These are phyloP conservation scores for Heliconius nattereri DNA, from an alignment of 1,140 invertebrate species.

Conservation along the genomic window DNA sequence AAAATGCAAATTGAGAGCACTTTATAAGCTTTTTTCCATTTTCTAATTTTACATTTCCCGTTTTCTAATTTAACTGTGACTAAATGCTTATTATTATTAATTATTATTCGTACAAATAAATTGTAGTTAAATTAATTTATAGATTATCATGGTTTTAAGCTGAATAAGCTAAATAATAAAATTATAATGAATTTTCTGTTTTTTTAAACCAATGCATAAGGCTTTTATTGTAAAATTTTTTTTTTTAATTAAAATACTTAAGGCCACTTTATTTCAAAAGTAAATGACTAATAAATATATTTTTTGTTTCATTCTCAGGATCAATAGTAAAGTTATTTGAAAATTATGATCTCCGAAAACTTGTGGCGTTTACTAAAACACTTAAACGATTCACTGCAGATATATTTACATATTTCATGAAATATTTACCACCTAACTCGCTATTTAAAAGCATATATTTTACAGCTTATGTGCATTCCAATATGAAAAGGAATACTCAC, in stretches of 20 bases:
- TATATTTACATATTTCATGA: constrained; percentile 4
- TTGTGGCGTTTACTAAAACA: neutral
- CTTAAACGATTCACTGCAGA: neutral
- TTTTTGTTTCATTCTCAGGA: neutral
- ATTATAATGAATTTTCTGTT: too few species aligned
- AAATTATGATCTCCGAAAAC: neutral
- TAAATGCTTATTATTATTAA: too few species aligned
- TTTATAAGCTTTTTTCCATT: neutral
- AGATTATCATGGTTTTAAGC: too few species aligned
- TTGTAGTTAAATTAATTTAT: too few species aligned
- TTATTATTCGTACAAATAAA: too few species aligned
- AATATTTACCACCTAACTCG: neutral
- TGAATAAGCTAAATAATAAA: too few species aligned
- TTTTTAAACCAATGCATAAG: too few species aligned
- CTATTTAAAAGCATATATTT: neutral
- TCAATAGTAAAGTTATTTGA: neutral
- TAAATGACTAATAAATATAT: neutral
- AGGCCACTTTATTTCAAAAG: neutral
- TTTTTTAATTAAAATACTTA: too few species aligned
- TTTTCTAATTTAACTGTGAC: too few species aligned
- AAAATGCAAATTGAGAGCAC: neutral
- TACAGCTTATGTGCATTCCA: neutral
- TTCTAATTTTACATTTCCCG: too few species aligned
- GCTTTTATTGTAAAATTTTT: too few species aligned
- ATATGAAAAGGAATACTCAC: neutral